Evolutionary conservation across 2,888 invertebrate genomes (phyloP), one percentile per base, ranked within the genome.

Genomic region (Catocala nupta): DNA sequence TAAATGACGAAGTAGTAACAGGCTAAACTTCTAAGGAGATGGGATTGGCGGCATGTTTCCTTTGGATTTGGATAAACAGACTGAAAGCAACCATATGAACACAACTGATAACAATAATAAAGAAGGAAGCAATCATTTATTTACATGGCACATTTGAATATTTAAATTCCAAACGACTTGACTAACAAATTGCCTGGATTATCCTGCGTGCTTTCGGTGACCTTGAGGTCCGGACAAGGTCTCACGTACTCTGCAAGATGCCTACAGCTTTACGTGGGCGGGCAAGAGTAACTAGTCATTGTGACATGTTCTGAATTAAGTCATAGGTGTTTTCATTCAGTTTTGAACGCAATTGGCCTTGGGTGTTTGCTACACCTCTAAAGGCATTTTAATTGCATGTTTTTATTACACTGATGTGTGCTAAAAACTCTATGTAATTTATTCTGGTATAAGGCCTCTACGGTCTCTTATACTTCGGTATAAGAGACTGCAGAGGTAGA

Each of bases 131-230:
- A 52, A 68, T 76, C 59, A 62, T 52, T 77, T 68, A 62, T 52
- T 77, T 68, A 64, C 58, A 68, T 63, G 60, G 45, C 59, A 51
- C 56, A 78, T 76, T 71, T 76, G 50, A 78, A 72, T 72, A 73
- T 65, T 75, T 56, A 59, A 65, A 76, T 79, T 68, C 80, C 69
- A 70, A 71, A 70, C 73, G 75, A 73, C 70, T 48, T 71, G 85
- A 81, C 86, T 90, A 86, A 86, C 85, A 86, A 86, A 85, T 86
- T 73, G 77, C 63, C 76, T 75, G 83, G 85, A 85, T 89, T 74
- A 89, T 88, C 87, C 84, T 81, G 88, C 90, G 88, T 90, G 91
- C 87, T 85, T 84, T 82, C 75, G 64, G 81, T 78, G 87, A 84
- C 91, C 90, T 91, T 90, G 90, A 81, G 74, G 52, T 64, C 45